phyloP scores from a whole-genome alignment of 2,113 vertebrate genomes.

The Gavia stellata region DNA sequence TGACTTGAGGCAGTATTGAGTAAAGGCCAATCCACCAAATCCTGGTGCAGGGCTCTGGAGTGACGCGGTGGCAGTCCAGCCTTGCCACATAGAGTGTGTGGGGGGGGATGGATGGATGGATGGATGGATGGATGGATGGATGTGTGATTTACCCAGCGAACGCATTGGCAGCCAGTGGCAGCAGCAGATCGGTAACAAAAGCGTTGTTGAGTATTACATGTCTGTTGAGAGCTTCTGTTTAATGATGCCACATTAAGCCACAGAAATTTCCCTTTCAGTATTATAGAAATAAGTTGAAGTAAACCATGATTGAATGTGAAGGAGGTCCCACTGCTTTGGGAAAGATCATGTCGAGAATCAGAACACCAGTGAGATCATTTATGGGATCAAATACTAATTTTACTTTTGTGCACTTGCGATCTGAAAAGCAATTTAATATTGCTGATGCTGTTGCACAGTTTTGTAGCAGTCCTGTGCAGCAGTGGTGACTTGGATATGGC shows the following conservation, averaged over 20 bases:
- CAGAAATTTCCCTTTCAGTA: neutral
- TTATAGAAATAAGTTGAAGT: neutral
- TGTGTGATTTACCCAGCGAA: neutral
- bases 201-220: neutral
- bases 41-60: neutral
- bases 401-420: neutral
- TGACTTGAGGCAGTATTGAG: neutral
- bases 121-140: neutral
- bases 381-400: neutral
- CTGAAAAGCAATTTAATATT: neutral
- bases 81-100: accelerated
- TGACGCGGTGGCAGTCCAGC: neutral
- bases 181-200: neutral
- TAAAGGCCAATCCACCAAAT: neutral
- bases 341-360: neutral
- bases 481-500: neutral
- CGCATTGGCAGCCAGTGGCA: neutral
- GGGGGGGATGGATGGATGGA: neutral
- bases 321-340: neutral
- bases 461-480: neutral
- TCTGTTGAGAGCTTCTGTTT: neutral
- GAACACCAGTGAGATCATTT: neutral
- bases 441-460: neutral
- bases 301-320: neutral
- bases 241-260: neutral